These are phyloP conservation scores for Nyctibius grandis DNA, from an alignment of 2,797 vertebrate species.

Conservation along the genomic window DNA sequence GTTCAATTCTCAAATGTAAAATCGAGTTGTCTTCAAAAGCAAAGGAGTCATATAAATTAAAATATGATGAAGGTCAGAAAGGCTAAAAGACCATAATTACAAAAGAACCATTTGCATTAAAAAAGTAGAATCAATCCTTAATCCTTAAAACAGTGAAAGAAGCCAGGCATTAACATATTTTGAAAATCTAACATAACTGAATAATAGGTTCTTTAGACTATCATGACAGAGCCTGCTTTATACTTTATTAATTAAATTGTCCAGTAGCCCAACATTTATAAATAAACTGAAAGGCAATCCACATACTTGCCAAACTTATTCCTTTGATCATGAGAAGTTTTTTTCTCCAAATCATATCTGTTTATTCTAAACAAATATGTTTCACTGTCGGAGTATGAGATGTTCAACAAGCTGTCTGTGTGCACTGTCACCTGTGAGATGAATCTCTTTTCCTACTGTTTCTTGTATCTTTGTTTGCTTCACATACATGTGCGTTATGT, in stretches of 20 bases:
- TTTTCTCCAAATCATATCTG: background rate
- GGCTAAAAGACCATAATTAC: background rate
- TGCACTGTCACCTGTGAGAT: background rate
- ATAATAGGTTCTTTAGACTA: background rate
- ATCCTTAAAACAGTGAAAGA: background rate
- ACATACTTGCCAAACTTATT: background rate
- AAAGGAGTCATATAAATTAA: background rate
- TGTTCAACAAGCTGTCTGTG: background rate
- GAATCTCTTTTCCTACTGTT: background rate
- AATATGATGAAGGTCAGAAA: background rate
- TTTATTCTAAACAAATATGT: background rate
- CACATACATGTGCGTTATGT: background rate
- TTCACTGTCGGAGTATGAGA: background rate
- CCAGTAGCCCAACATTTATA: background rate
- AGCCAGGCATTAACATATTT: background rate
- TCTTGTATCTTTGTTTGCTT: background rate
- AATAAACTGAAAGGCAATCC: background rate
- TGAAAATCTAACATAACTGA: background rate
- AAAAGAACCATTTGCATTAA: background rate
- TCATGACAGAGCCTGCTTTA: background rate
- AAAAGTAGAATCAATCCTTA: background rate
- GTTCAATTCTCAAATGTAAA: background rate
- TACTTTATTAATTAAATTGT: background rate
- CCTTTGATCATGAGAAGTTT: background rate
- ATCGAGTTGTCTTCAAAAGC: background rate